These are phyloP conservation scores for Drosophila rellima DNA, from an alignment of 2,888 invertebrate genomes.

Conservation along the genomic window DNA sequence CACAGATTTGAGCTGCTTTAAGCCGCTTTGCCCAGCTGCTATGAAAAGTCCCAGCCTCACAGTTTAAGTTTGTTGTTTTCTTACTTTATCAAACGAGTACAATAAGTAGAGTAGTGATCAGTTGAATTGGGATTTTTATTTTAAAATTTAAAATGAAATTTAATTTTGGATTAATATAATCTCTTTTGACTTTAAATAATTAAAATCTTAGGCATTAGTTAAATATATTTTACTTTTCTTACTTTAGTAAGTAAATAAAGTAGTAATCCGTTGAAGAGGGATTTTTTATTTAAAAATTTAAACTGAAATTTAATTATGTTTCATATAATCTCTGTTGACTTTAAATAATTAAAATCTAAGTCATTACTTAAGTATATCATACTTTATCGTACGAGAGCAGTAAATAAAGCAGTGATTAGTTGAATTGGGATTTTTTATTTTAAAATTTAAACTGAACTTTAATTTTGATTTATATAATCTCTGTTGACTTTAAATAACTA, in stretches of 20 bases:
- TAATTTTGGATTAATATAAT: not conserved
- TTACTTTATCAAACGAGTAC: not conserved
- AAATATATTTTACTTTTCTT: no score
- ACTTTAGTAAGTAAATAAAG: no score
- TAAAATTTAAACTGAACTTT: not conserved
- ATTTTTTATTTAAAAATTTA: no score
- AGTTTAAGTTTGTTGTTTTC: not conserved
- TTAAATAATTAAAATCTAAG: no score
- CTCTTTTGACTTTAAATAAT: not conserved
- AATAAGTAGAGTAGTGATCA: not conserved
- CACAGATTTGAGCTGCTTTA: constrained; percentile 6
- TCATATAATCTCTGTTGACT: no score
- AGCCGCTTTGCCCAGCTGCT: constrained; percentile 3
- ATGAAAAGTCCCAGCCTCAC: constrained; percentile 6
- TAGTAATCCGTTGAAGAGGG: no score
- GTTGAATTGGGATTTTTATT: not conserved
- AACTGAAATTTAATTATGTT: no score
- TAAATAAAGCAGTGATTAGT: not conserved
- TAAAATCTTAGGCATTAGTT: not conserved
- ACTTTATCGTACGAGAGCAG: not conserved
- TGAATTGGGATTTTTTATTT: not conserved
- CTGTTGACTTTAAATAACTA: not conserved
- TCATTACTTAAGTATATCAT: no score
- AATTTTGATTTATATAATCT: no score
- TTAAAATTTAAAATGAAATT: not conserved